A percentile compares a stretch with the other conserved stretches of the same genome.
phyloP scores from a whole-genome alignment of 1,140 invertebrate species.

The Cecropterus lyciades region DNA sequence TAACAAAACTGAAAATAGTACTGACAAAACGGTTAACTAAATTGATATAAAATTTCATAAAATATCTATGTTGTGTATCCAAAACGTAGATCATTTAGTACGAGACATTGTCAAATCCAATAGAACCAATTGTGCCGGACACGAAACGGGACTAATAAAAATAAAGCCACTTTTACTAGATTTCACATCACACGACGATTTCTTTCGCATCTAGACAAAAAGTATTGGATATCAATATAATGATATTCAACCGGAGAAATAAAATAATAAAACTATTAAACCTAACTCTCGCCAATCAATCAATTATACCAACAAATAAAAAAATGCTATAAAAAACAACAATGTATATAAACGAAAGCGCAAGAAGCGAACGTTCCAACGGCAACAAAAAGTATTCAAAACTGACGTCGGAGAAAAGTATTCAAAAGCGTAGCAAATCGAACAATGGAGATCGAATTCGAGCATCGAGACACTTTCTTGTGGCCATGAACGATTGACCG shows the following conservation, averaged over 20 bases:
- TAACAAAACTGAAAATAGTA: conserved; percentile 1
- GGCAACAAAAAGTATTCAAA: conserved; percentile 31
- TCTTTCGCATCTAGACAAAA: background rate
- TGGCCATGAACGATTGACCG: conserved; percentile 51
- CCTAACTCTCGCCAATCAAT: conserved; percentile 16
- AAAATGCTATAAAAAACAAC: conserved; percentile 1
- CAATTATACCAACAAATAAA: conserved; percentile 19
- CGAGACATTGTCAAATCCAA: background rate
- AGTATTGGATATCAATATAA: conserved; percentile 10
- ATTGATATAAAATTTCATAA: too few relatives aligned
- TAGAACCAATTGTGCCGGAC: background rate
- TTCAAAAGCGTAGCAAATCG: conserved; percentile 34
- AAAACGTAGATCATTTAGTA: background rate
- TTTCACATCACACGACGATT: background rate
- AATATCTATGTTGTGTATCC: too few relatives aligned
- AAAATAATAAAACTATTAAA: conserved; percentile 20
- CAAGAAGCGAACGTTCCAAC: conserved; percentile 1
- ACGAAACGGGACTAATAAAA: background rate
- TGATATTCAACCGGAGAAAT: background rate
- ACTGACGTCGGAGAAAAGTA: conserved; percentile 22
- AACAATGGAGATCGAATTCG: conserved; percentile 43
- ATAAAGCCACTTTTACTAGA: background rate
- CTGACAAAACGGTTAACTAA: background rate
- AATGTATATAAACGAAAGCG: conserved; percentile 17
- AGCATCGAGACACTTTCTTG: conserved; percentile 51